Base-by-base conservation (phyloP, 2,113 vertebrate species). In the Blennius ocellaris region DNA sequence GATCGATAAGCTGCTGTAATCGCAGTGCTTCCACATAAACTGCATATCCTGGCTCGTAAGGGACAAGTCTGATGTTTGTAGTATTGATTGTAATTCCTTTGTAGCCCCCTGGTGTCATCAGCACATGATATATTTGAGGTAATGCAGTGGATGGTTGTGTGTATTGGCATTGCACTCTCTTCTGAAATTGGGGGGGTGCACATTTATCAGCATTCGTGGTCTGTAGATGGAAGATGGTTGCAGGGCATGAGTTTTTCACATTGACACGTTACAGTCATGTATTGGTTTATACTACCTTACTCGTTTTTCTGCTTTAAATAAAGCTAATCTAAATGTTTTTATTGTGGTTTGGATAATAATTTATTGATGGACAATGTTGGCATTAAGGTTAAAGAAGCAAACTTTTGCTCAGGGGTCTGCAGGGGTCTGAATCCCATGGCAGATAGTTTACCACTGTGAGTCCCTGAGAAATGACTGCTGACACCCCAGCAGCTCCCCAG, bases 21-120 rank as follows among this genome's bases (percentile, higher is more conserved):
- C 45, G 1, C 12, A 48, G 12, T 48, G 14, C 7, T 6, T 7
- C 45, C 45, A 65, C 62, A 44, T 43, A 53, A 52, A 65, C 49
- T 15, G 39, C 21, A 52, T 16, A 53, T 41, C 40, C 49, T 65
- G 49, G 52, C 49, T 65, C 62, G 53, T 43, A 41, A 41, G 48
- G 48, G 47, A 52, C 44, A 45, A 45, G 44, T 45, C 1, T n/a
- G 16, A 52, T 52, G 48, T 64, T 47, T 64, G 48, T 14, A 14
- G 16, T 52, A 38, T 64, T 64, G 16, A 64, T 6, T 64, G 38
- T 37, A 12, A 12, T 45, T 45, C 5, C 44, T 45, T 45, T 45
- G 44, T 12, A 37, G 38, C 61, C 17, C 47, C 61, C 61, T n/a
- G 48, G 61, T 64, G 48, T 52, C 61, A 64, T 52, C 50, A 51